A percentile compares a stretch with the other conserved stretches of the same genome.
phyloP scores from a whole-genome alignment of 2,888 invertebrate genomes.

The Balanococcus diminutus region DNA sequence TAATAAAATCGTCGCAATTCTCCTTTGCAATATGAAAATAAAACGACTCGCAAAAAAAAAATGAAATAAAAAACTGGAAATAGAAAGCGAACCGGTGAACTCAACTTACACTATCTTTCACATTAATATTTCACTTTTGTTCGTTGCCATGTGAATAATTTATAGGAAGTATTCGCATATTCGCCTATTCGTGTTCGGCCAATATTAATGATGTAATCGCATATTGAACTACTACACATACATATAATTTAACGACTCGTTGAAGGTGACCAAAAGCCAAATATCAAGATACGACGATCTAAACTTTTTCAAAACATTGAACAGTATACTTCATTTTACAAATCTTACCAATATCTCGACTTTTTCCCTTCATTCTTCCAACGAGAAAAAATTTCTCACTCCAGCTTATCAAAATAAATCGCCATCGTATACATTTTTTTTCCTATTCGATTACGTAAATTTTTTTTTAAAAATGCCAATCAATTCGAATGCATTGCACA shows the following conservation, averaged over 20 bases:
- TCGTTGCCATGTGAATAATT: constrained; percentile 34
- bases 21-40: not conserved
- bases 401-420: not conserved
- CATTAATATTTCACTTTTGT: constrained; percentile 7
- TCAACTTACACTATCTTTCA: not conserved
- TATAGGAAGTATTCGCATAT: constrained; percentile 26
- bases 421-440: not conserved
- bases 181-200: not conserved
- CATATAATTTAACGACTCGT: not conserved
- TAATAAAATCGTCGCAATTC: not conserved
- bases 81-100: constrained; percentile 44
- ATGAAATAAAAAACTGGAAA: not conserved
- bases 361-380: not conserved
- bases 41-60: not conserved
- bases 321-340: not conserved
- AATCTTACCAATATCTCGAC: too few species aligned
- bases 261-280: not conserved
- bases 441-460: not conserved
- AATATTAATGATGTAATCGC: constrained; percentile 7
- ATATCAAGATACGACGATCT: not conserved
- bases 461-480: not conserved
- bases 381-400: not conserved
- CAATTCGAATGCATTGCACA: not conserved
- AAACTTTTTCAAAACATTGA: not conserved
- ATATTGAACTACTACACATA: not conserved